Evolutionary conservation across 1,140 invertebrate genomes (phyloP), one percentile per base, ranked within the genome.

Genomic region (Helicoverpa zea): DNA sequence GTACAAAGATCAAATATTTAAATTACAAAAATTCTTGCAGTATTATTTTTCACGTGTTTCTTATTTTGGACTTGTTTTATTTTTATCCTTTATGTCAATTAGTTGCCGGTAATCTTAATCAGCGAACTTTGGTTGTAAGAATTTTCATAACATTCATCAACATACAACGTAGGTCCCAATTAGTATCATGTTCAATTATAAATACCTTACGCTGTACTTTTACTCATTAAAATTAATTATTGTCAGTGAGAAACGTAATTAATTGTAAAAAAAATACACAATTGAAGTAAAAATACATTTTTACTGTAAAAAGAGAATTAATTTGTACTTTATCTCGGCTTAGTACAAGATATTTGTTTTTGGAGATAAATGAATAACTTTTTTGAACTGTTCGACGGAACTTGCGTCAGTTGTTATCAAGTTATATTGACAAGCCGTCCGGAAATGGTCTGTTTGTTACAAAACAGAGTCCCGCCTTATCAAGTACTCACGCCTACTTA

Each of bases 321-420:
- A 43, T 9, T 23, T 43, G 58, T 59, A 59, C 14, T 58, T 58
- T 58, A 10, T 58, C 5, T 58, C 23, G 56, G 56, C 16, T 58
- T 43, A 43, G 35, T 43, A 9, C 5, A 43, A 43, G 9, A 43
- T 43, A 5, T 43, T 43, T 43, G 35, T 43, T 7, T n/a, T 7
- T 43, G 35, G 35, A 18, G 16, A 58, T n/a, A 18, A 66, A 54
- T 9, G 56, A 58, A 56, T n/a, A 5, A 12, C 43, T 5, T 18
- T 10, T 52, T 18, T 13, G 23, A 35, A 54, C 51, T 72, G 18
- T 52, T 47, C 30, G 68, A n/a, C 29, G 47, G 66, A 58, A 73
- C 70, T 73, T 73, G 16, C 66, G 51, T 54, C 70, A 73, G 10
- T n/a, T 73, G 70, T 73, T 73, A 73, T 73, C 70, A 56, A 58